Base-by-base conservation (phyloP, 2,797 vertebrate species). In the Manis crassicaudata region DNA sequence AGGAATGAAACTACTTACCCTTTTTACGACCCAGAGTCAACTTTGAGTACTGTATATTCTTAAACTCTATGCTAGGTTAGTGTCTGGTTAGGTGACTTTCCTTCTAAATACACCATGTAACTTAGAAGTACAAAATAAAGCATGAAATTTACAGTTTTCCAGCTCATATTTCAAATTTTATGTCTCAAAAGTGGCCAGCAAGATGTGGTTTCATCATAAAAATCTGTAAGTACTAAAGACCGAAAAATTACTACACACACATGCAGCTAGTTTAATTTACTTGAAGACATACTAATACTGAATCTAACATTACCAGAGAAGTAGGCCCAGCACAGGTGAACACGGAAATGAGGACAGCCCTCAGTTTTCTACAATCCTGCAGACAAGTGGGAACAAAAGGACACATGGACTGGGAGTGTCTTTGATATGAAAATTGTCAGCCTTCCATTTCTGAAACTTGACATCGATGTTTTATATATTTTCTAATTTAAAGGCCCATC, bases 91-190 rank as follows among this genome's bases (percentile, higher is more conserved):
- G 10, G 16, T 32, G 23, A 63, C 18, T 27, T 62, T 83, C 14
- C 40, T 43, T 70, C 63, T 46, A 58, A 63, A 35, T 70, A 92
- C n/a, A 73, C 35, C 17, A 21, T 9, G 2, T 10, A 82, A 92
- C 9, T 85, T 67, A 62, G 13, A 83, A 63, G 32, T 73, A 9
- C 9, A 85, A 52, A 85, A 77, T 13, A n/a, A 82, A 70, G 5
- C 37, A 93, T 63, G 29, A 16, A 50, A 40, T 16, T 14, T 7
- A 50, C 0, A 60, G 12, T 86, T 86, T 68, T 87, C 23, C 43
- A 54, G 76, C 1, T 90, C 35, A 43, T 5, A 23, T 67, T 89
- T 91, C 43, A 76, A 92, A 90, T 27, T 50, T 21, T 46, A n/a
- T 0, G 21, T 65, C 52, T 93, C 88, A 63, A 62, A 54, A 54